Percentiles rank a stretch among this genome's conserved stretches.
phyloP scores from a whole-genome alignment of 2,888 invertebrate species.

The Serripes groenlandicus region DNA sequence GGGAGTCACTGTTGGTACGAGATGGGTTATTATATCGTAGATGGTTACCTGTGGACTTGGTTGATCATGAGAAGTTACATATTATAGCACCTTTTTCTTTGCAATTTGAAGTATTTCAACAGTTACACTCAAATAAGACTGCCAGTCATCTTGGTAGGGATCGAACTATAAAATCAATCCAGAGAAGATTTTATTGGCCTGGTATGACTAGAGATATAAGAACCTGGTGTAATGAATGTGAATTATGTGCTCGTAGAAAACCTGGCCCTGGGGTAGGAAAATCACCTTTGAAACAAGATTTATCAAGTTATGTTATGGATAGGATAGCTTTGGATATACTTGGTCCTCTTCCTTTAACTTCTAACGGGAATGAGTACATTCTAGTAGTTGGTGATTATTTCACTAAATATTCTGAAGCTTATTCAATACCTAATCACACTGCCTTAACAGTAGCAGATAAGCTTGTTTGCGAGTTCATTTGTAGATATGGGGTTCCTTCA shows the following conservation, averaged over 20 bases:
- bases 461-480: slow-evolving; percentile 32
- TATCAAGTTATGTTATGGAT: slow-evolving; percentile 35
- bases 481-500: slow-evolving; percentile 39
- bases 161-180: slow-evolving; percentile 42
- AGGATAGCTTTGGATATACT: slow-evolving; percentile 56
- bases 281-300: slow-evolving; percentile 47
- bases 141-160: slow-evolving; percentile 63
- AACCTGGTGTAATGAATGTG: slow-evolving; percentile 54
- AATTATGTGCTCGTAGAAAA: slow-evolving; percentile 58
- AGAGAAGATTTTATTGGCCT: slow-evolving; percentile 60
- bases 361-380: slow-evolving; percentile 22
- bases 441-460: slow-evolving; percentile 27
- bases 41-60: neutral
- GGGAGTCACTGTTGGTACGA: slow-evolving; percentile 35
- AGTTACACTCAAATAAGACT: slow-evolving; percentile 43
- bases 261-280: slow-evolving; percentile 60
- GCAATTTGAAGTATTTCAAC: slow-evolving; percentile 34
- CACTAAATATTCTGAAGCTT: slow-evolving; percentile 15
- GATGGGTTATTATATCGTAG: slow-evolving; percentile 39
- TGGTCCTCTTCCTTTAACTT: slow-evolving; percentile 14
- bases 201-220: slow-evolving; percentile 36
- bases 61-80: neutral
- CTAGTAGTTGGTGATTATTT: slow-evolving; percentile 23
- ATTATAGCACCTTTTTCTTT: slow-evolving; percentile 45
- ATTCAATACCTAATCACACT: slow-evolving; percentile 21